Percentiles rank a stretch among this genome's conserved stretches.
These are phyloP conservation scores for Anser brachyrhynchus DNA, from an alignment of 2,113 vertebrate species.

Conservation along the genomic window DNA sequence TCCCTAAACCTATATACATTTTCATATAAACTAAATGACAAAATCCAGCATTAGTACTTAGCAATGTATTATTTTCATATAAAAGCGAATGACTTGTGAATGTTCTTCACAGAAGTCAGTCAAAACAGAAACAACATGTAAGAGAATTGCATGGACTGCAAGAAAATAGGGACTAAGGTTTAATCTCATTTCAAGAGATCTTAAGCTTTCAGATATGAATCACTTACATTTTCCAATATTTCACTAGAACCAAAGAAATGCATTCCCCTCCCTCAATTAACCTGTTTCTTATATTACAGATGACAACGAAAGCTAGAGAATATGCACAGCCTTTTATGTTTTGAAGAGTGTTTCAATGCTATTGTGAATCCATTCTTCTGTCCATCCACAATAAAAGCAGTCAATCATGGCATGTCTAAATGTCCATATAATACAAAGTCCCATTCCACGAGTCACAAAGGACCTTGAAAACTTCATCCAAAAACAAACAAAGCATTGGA, in stretches of 20 bases:
- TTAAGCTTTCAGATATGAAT: background rate
- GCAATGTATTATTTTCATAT: background rate
- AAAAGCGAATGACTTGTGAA: background rate
- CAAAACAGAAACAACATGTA: background rate
- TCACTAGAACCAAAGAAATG: background rate
- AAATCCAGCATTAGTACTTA: background rate
- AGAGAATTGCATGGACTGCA: background rate
- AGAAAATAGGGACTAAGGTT: background rate
- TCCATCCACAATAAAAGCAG: background rate
- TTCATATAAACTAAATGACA: background rate
- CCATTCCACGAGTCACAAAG: background rate
- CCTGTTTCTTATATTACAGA: background rate
- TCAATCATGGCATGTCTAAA: background rate
- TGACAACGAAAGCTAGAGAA: too few species aligned
- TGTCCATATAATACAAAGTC: background rate
- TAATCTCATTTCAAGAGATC: background rate
- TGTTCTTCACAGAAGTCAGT: background rate
- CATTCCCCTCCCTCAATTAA: background rate
- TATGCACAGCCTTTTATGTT: background rate
- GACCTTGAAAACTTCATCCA: background rate
- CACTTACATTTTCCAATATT: background rate
- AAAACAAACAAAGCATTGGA: background rate
- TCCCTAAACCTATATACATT: background rate
- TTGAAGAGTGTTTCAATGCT: background rate
- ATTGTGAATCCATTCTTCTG: background rate